These are phyloP conservation scores for Pentamera pediparva DNA, from an alignment of 53 echinoderm and acorn worm species.

Conservation along the genomic window DNA sequence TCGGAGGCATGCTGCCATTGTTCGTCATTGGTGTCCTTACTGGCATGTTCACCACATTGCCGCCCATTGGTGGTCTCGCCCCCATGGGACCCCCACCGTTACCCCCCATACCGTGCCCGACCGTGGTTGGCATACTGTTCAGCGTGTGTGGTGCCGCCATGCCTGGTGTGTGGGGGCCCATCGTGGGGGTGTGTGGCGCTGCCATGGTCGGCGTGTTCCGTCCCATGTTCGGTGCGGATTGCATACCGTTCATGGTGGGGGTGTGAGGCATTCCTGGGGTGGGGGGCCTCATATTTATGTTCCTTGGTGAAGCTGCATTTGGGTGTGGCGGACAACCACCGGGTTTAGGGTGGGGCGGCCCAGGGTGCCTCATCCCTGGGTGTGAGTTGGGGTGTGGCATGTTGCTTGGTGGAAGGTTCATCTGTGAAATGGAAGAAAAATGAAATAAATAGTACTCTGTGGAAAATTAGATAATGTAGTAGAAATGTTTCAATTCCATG, in stretches of 20 bases:
- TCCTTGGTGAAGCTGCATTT: slow-evolving; percentile 46
- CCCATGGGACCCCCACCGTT: slow-evolving; percentile 1
- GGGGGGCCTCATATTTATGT: slow-evolving; percentile 64
- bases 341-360: slow-evolving; percentile 31
- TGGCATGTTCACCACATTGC: slow-evolving; percentile 3
- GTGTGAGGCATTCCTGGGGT: slow-evolving; percentile 81
- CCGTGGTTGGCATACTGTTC: slow-evolving; percentile 43
- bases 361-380: slow-evolving; percentile 42
- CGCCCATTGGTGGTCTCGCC: slow-evolving; percentile 18
- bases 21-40: neutral
- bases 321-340: slow-evolving; percentile 37
- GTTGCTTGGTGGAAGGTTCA: slow-evolving; percentile 42
- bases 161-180: slow-evolving; percentile 2
- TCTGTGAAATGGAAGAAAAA: slow-evolving; percentile 23
- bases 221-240: slow-evolving; percentile 38
- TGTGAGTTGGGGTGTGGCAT: slow-evolving; percentile 51
- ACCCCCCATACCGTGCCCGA: neutral
- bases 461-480: too few relatives aligned
- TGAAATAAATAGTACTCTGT: neutral
- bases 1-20: slow-evolving; percentile 1
- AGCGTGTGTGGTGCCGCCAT: slow-evolving; percentile 61
- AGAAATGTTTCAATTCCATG: too few relatives aligned
- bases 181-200: slow-evolving; percentile 60
- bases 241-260: slow-evolving; percentile 54
- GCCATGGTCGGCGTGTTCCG: slow-evolving; percentile 24